Evolutionary conservation across 1,140 invertebrate species (phyloP).

Genomic region (Penaeus japonicus): DNA sequence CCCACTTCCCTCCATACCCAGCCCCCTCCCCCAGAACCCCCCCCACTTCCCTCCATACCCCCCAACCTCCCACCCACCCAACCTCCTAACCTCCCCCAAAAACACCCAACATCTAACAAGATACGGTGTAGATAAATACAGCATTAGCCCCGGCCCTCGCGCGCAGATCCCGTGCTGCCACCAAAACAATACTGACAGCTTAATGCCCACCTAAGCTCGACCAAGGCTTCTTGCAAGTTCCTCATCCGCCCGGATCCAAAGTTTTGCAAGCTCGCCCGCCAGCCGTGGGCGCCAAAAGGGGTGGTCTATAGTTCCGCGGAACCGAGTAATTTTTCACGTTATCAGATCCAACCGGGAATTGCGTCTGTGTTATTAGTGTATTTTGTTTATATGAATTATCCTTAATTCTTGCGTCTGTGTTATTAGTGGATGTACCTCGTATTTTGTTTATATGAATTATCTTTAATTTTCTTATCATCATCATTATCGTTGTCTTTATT

Average conservation of each 20-base stretch:
- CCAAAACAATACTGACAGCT: slow-evolving; percentile 52
- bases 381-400: no score
- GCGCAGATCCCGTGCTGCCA: background rate
- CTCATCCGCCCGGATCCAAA: slow-evolving; percentile 42
- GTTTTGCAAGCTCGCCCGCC: slow-evolving; percentile 38
- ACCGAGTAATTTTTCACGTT: no score
- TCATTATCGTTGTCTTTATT: no score
- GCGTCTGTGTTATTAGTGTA: no score
- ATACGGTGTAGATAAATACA: background rate
- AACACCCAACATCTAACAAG: background rate
- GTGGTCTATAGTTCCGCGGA: background rate
- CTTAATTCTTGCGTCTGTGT: no score
- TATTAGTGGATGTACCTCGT: no score
- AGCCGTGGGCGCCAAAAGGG: slow-evolving; percentile 13
- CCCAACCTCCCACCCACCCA: background rate
- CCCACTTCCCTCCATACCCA: no score
- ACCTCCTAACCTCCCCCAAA: background rate
- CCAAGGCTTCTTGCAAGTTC: slow-evolving; percentile 44
- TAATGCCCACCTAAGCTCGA: slow-evolving; percentile 39
- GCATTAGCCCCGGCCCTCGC: background rate
- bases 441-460: no score
- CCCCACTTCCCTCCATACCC: no score
- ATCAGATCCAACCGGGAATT: no score
- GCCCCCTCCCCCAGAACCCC: no score
- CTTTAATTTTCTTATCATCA: no score